Percentiles rank a stretch among this genome's conserved stretches.
Evolutionary conservation across 2,888 invertebrate genomes (phyloP).

Genomic region (Pandemis heparana): DNA sequence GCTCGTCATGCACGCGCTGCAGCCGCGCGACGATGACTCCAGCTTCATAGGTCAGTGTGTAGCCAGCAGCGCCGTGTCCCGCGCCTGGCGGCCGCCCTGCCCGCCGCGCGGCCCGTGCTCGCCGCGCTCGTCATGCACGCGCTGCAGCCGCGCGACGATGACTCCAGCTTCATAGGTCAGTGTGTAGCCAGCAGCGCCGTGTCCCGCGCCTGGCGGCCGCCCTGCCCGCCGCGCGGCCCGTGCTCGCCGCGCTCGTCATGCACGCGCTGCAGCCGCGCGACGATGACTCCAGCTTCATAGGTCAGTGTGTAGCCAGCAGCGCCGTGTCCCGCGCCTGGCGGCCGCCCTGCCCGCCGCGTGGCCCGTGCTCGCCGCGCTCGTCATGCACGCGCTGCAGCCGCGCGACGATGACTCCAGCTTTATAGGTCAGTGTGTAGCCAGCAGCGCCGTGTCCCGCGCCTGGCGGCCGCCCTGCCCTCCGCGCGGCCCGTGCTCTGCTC

Average conservation of each 20-base stretch:
- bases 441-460: too few species aligned
- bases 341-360: conserved; percentile 8
- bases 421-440: conserved; percentile 69
- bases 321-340: neutral
- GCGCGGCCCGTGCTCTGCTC: conserved; percentile 85
- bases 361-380: neutral
- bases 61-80: neutral
- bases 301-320: conserved; percentile 58
- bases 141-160: conserved; percentile 57
- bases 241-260: neutral
- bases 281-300: conserved; percentile 83
- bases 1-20: too few species aligned
- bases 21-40: conserved; percentile 71
- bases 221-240: conserved; percentile 8
- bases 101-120: conserved; percentile 6
- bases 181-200: conserved; percentile 25
- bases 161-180: conserved; percentile 84
- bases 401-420: conserved; percentile 78
- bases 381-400: neutral
- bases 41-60: conserved; percentile 79
- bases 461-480: conserved; percentile 86
- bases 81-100: neutral
- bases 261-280: neutral
- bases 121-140: too few species aligned
- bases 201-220: neutral